Conservation (phyloP, 1,140 invertebrate species). For the Drosophila baimaii region DNA sequence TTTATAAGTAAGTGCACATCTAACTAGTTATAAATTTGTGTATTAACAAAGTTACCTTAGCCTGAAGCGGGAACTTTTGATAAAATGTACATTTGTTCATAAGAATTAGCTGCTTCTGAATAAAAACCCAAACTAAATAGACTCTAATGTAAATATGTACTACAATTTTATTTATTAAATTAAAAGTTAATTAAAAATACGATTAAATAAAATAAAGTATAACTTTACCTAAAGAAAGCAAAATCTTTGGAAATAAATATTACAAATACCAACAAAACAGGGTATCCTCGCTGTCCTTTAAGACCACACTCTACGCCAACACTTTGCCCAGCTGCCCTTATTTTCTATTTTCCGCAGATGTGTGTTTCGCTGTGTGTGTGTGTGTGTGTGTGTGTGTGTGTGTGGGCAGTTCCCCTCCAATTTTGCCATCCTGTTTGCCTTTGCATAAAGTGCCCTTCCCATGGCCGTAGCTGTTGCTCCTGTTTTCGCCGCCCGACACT, state of each 20-base stretch:
- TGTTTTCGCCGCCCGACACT: constrained; percentile 38
- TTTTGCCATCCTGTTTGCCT: constrained; percentile 54
- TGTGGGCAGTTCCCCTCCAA: constrained; percentile 33
- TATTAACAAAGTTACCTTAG: no score
- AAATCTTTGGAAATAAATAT: neutral
- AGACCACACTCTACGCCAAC: neutral
- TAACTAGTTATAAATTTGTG: no score
- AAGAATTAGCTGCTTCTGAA: no score
- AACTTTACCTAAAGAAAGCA: no score
- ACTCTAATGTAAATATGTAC: no score
- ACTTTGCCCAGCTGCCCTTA: constrained; percentile 27
- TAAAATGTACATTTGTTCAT: no score
- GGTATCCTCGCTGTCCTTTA: constrained; percentile 4
- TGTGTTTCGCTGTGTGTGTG: neutral
- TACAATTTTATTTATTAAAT: no score
- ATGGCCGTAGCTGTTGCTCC: constrained; percentile 9
- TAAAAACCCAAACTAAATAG: no score
- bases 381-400: neutral
- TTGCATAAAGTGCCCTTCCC: constrained; percentile 42
- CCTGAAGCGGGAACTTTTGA: no score
- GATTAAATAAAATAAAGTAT: no score
- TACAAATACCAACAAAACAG: neutral
- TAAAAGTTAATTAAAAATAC: no score
- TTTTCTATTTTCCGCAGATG: constrained; percentile 31
- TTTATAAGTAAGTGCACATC: no score